phyloP scores from a whole-genome alignment of 2,113 vertebrate species.

The Malurus elegans region DNA sequence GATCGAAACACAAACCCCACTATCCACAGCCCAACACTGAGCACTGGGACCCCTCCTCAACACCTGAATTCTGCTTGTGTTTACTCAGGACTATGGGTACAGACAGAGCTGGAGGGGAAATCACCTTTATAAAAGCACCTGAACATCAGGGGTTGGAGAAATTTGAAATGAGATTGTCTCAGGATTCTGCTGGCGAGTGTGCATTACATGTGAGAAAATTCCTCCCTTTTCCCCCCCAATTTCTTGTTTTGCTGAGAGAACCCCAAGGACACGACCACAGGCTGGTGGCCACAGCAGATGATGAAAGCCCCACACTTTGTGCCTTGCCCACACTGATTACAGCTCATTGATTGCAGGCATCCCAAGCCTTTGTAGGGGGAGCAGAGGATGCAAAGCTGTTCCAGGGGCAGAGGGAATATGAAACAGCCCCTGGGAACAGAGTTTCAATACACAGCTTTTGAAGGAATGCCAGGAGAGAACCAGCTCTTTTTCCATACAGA shows the following conservation, averaged over 20 bases:
- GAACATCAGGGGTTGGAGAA: not conserved
- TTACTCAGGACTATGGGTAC: not conserved
- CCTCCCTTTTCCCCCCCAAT: not conserved
- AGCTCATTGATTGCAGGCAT: not conserved
- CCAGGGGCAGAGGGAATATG: not conserved
- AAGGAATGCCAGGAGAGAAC: constrained; percentile 1
- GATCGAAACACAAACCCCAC: not conserved
- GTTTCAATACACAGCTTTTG: not conserved
- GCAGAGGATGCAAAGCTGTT: not conserved
- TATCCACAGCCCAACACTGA: not conserved
- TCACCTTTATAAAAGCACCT: not conserved
- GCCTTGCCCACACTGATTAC: not conserved
- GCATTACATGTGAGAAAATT: not conserved
- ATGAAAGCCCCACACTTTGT: not conserved
- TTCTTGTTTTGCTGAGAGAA: not conserved
- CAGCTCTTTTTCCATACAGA: constrained; percentile 43
- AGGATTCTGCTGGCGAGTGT: not conserved
- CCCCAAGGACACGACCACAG: not conserved
- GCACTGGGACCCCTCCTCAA: not conserved
- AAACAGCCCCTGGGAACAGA: constrained; percentile 3
- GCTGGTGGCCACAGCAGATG: not conserved
- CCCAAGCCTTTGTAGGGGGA: fast-evolving
- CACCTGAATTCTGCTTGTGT: not conserved
- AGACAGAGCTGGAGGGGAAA: not conserved
- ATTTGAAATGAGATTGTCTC: not conserved